Base-by-base conservation (phyloP, 2,888 invertebrate species). In the Protophormia terraenovae region DNA sequence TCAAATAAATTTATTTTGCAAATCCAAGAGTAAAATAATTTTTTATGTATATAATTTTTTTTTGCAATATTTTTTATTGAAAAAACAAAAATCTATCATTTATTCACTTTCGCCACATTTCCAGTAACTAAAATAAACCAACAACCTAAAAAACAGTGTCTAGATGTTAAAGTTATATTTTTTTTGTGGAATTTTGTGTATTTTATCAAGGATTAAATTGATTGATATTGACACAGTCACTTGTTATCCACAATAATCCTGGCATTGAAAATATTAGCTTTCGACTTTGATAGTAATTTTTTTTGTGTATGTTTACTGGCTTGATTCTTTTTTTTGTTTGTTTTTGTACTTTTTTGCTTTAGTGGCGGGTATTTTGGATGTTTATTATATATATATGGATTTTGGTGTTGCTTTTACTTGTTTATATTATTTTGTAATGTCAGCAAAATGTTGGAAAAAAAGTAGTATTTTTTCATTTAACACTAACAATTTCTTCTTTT, bases 251-350 rank as follows among this genome's bases (percentile, higher is more conserved):
- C 75, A 73, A 69, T 86, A 89, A 87, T 86, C 84, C 86, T 79
- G 85, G 81, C 88, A 90, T 89, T 90, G 87, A 88, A 77, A 88
- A 87, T 88, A 87, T 88, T 87, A 79, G 76, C 79, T 50, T 69
- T 73, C 38, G 22, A 71, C 76, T 78, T 64, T 69, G 71, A 19
- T 53, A 69, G 50, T 67, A 29, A 60, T 8, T 35, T 71, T 47
- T 38, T 58, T 75, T 79, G 53, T 41, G 6, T 41, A 1, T 6
- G 5, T 1, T 22, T 7, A 47, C 8, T 24, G 38, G 16, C 1
- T n/a, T 19, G 3, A 12, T 24, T 47, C 10, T 0, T 0, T 29
- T 1, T 60, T 32, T 22, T 24, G 12, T 27, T 38, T n/a, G n/a
- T n/a, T 73, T 32, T 5, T 50, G 14, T 19, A 6, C 58, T n/a